Evolutionary conservation across 1,140 invertebrate genomes (phyloP), one percentile per base, ranked within the genome.

Genomic region (Cyclina sinensis): DNA sequence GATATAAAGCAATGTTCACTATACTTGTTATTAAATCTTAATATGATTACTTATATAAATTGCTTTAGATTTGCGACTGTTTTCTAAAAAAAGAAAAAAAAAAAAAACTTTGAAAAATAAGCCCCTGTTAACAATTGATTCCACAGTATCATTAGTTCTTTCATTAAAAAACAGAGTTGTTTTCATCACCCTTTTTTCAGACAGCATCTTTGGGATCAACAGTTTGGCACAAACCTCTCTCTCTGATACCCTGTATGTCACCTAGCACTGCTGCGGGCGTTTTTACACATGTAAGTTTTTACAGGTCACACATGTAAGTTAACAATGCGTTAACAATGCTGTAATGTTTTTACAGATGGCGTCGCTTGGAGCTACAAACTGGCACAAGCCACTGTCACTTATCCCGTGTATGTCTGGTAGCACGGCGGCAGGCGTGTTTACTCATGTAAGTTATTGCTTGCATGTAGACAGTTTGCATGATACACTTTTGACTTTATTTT

Each of bases 321-420:
- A 18, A 70, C 37, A 18, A 5, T n/a, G 18, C 9, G 48, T 74
- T 48, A 74, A 48, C 18, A 18, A 43, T 48, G 21, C 9, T 27
- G 16, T 51, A 48, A 54, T 87, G 32, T 89, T 14, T 43, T 79
- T 95, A 83, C 94, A 99, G 98, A 99, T 99, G 99, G 99, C 99
- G 90, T 99, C 98, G 30, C 96, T 99, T 90, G 98, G 98, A 91
- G 99, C 98, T 35, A 98, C 98, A 59, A 99, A 97, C 96, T 99
- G 98, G 98, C 98, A 97, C 16, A 98, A 99, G 95, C 99, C 99
- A 16, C 96, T 99, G 86, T 97, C 98, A 9, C 95, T 99, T 74
- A 97, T 99, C 32, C 99, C 99, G 62, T 99, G 99, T 95, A 96
- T 99, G 18, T 99, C 99, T 0, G 99, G 99, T 98, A 98, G 98